Evolutionary conservation across 1,140 invertebrate species (phyloP), one percentile per base, ranked within the genome.

Genomic region (Nymphalis io): DNA sequence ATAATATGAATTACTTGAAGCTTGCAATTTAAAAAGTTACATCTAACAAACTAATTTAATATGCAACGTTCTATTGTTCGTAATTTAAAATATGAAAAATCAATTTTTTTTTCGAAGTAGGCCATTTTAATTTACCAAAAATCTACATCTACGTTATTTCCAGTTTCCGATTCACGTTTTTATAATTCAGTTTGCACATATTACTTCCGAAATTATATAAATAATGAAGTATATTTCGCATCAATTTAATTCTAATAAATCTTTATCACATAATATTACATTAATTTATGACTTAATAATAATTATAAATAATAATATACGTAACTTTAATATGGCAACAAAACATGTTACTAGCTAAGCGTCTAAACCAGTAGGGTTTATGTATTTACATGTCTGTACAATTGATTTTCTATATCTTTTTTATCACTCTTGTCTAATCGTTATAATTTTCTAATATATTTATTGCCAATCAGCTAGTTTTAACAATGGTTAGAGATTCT

Each of bases 241-340:
- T 70, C 62, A 79, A 81, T 72, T 85, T 86, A 85, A 75, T 69
- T 38, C 68, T 73, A 78, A 74, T 79, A 85, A 75, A 82, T 80
- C 75, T 82, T 79, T 90, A 89, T 90, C 88, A 89, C 87, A 90
- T 87, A 89, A 86, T 79, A 84, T 85, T 80, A 83, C 72, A 84
- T 85, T 87, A 85, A 86, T 85, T 89, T 88, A 88, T 84, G 79
- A 88, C 83, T 90, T 88, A 89, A 83, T 79, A 79, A 83, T 78
- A 81, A 80, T 82, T 86, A 90, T 89, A 89, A 89, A 89, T 88
- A 88, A 89, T 85, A 80, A 87, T 87, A 87, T 84, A 75, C 83
- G 84, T 89, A 89, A 88, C 78, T 83, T 85, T 89, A 89, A 90
- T 89, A 91, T 89, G 88, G 87, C 87, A 91, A 91, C 85, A 84